Evolutionary conservation across 2,797 vertebrate genomes (phyloP), one percentile per base, ranked within the genome.

Genomic region (Darevskia mixta): DNA sequence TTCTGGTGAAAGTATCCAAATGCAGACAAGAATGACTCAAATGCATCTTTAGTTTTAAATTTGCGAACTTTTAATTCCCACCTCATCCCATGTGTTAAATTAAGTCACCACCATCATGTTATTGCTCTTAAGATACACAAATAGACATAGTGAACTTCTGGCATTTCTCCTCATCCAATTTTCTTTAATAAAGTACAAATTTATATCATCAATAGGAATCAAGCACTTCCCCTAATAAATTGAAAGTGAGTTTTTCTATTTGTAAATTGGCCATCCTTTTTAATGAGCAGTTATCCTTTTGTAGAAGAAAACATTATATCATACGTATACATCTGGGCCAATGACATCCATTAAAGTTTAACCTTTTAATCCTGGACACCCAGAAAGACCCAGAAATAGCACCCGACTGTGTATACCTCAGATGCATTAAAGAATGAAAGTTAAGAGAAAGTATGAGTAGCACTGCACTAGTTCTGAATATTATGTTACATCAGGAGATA

Each of bases 171-270:
- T 9, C 10, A 20, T 0, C 55, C 8, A 41, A 5, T 29, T 83
- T 88, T 88, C 6, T 20, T 45, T 72, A 55, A 35, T 41, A 61
- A 86, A 2, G 35, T 49, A 18, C 17, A 90, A 89, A 86, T 18
- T 79, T 29, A 66, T n/a, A 25, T 75, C 84, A 87, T 17, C 38
- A 79, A 84, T 87, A 89, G 86, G 81, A 88, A 64, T 27, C 78
- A 88, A 80, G 73, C 13, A 79, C 25, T 92, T 86, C 29, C 86
- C 86, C 58, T 38, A 93, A 92, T 38, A 92, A n/a, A 93, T 82
- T 89, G 85, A 92, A 92, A 93, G 8, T 29, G 82, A 77, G 2
- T 29, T 23, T 86, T 72, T 92, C 78, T 35, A 23, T 76, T 90
- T 83, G 88, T 88, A 92, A 89, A 86, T 55, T 55, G 3, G 49